Evolutionary conservation across 2,113 vertebrate genomes (phyloP).

Genomic region (Empidonax alnorum): DNA sequence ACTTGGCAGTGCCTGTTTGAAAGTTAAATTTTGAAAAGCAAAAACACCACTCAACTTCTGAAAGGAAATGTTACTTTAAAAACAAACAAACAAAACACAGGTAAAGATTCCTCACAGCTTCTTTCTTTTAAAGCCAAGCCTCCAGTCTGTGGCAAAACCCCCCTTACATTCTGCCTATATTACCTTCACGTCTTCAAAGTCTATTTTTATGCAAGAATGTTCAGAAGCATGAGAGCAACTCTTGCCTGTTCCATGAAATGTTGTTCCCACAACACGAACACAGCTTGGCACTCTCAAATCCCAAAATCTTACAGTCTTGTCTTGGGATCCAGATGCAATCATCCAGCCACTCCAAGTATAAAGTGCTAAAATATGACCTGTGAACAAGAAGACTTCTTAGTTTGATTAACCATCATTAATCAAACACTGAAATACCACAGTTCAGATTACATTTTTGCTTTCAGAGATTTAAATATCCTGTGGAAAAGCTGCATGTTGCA

Average conservation of each 20-base stretch:
- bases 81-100: background rate
- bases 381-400: background rate
- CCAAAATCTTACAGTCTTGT: slow-evolving; percentile 98
- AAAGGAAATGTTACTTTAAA: background rate
- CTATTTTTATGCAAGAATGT: background rate
- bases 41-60: background rate
- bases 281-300: slow-evolving; percentile 96
- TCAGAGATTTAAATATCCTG: background rate
- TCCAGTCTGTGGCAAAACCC: background rate
- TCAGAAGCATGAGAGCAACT: background rate
- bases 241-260: slow-evolving; percentile 94
- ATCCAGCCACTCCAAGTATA: slow-evolving; percentile 99
- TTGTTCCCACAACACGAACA: slow-evolving; percentile 95
- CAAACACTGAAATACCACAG: background rate
- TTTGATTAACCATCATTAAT: background rate
- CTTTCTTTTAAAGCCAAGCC: background rate
- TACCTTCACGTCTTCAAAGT: background rate
- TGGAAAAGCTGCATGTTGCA: background rate
- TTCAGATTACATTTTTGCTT: background rate
- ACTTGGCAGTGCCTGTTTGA: background rate
- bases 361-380: slow-evolving; percentile 97
- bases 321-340: slow-evolving; percentile 97
- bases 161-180: background rate
- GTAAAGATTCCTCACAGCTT: background rate
- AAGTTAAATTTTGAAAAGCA: background rate